Evolutionary conservation across 2,113 vertebrate species (phyloP).

Genomic region (Clarias gariepinus): DNA sequence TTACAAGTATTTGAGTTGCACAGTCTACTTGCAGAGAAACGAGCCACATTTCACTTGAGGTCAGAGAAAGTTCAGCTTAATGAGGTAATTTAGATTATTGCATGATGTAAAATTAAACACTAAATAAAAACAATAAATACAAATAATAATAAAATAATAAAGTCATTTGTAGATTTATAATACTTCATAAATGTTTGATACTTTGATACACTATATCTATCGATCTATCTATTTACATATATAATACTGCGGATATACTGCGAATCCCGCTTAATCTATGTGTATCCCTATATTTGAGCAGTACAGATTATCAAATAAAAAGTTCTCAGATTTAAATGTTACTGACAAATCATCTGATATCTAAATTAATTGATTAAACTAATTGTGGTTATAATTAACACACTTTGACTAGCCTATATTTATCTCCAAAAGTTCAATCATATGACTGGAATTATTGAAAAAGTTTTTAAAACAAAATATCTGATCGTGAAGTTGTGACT

Average conservation of each 20-base stretch:
- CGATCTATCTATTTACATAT: not conserved
- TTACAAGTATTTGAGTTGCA: slow-evolving; percentile 82
- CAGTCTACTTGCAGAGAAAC: slow-evolving; percentile 73
- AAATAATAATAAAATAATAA: not conserved
- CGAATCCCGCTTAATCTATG: not conserved
- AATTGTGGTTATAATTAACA: not conserved
- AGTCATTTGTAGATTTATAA: not conserved
- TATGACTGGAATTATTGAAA: not conserved
- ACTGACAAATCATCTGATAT: not conserved
- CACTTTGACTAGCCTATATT: not conserved
- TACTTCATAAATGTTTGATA: not conserved
- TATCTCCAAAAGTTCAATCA: not conserved
- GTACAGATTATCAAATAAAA: not conserved
- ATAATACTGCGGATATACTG: not conserved
- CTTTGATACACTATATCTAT: not conserved
- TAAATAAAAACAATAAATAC: slow-evolving; percentile 31
- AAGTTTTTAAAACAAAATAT: not conserved
- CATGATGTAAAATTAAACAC: slow-evolving; percentile 44
- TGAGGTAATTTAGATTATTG: slow-evolving; percentile 61
- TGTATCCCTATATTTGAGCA: not conserved
- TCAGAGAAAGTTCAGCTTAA: slow-evolving; percentile 84
- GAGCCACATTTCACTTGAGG: slow-evolving; percentile 73
- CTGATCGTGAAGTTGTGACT: not conserved
- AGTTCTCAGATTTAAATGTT: not conserved
- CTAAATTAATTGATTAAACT: not conserved